These are phyloP conservation scores for Tenthredo distinguenda DNA, from an alignment of 2,888 invertebrate species.

Conservation along the genomic window DNA sequence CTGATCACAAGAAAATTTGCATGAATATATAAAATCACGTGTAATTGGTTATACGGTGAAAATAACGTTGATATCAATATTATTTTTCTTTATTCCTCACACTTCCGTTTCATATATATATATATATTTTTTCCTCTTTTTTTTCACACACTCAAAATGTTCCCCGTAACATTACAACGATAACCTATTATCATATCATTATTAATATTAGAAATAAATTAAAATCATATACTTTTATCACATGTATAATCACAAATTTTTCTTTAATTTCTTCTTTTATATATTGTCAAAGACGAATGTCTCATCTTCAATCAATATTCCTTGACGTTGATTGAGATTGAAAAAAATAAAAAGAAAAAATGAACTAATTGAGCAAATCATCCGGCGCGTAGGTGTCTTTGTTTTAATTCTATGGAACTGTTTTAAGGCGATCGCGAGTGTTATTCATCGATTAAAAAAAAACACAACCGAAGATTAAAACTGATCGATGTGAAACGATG, in stretches of 20 bases:
- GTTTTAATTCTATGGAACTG: neutral
- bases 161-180: neutral
- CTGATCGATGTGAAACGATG: neutral
- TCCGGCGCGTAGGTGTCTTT: neutral
- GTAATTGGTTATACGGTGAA: neutral
- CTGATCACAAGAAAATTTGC: conserved; percentile 33
- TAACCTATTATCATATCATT: neutral
- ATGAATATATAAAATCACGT: conserved; percentile 2
- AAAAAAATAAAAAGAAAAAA: neutral
- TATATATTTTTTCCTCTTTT: neutral
- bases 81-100: neutral
- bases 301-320: neutral
- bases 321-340: neutral
- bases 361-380: conserved; percentile 33
- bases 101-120: neutral
- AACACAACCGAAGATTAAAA: conserved; percentile 27
- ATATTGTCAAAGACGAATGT: neutral
- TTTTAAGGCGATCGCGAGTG: neutral
- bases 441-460: neutral
- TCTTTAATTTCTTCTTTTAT: neutral
- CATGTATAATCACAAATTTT: conserved; percentile 43
- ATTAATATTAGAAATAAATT: neutral
- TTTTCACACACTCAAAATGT: conserved; percentile 24
- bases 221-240: conserved; percentile 35
- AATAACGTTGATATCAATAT: neutral